Evolutionary conservation across 2,797 vertebrate genomes (phyloP), one percentile per base, ranked within the genome.

Genomic region (Lacerta viridis): DNA sequence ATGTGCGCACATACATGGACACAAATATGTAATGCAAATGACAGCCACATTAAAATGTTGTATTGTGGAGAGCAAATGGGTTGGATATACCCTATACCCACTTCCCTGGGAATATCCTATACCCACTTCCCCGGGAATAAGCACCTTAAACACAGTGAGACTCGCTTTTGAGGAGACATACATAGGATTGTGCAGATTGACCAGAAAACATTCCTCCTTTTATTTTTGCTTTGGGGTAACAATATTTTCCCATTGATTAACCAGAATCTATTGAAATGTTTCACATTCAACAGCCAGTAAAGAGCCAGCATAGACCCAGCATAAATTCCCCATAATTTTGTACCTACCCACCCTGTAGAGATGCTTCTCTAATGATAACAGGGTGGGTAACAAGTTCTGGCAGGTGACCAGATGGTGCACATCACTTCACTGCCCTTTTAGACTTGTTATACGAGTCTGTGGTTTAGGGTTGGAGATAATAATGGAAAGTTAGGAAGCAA

Each of bases 371-470:
- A 11, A 91, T 87, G 11, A 41, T 41, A 81, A 81, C 61, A 50
- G 36, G 50, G 25, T 9, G 33, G 17, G 59, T 20, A 85, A 77
- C 27, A 78, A 66, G 50, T 85, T 15, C 25, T 85, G 59, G 78
- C 11, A n/a, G 68, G 20, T 83, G 89, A 89, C 69, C 69, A 80
- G 89, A n/a, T 89, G 74, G 43, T 55, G 23, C 5, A 76, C n/a
- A n/a, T 20, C 68, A 17, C 4, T 88, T 89, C 75, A 71, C 68
- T 78, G 11, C 33, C 55, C 41, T 92, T 87, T 43, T 89, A 15
- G 1, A 66, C 25, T 80, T 87, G 33, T 76, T 90, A 41, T 66
- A 79, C 1, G 76, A 41, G 17, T 17, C 15, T 9, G 7, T 27
- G 20, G 3, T 59, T 75, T 86, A 76, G 59, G 87, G 4, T 3